Evolutionary conservation across 35 echinoderm and acorn worm species (phyloP), one percentile per base, ranked within the genome.

Genomic region (Acanthaster planci): DNA sequence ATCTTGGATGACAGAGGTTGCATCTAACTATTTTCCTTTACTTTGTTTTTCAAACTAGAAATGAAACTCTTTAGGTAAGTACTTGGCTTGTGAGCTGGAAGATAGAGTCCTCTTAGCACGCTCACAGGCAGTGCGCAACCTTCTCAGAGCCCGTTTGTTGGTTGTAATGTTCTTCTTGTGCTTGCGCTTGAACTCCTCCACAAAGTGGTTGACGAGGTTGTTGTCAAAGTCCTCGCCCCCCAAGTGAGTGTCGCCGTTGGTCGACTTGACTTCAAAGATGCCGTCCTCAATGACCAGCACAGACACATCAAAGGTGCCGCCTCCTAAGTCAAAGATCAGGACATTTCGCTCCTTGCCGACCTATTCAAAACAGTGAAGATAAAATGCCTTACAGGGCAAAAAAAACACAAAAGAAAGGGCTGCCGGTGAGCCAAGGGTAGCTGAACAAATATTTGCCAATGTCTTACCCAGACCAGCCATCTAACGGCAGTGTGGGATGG

Each of bases 291-390:
- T 94, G 35, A 76, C 60, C 12, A 94, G 67, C 59, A 90, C 79
- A 35, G 92, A 94, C 75, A 94, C 92, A 81, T 94, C 92, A 54
- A 94, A 94, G 18, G 87, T 94, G 19, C 87, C 87, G 34, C 92
- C 92, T 40, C 92, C 92, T 17, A 93, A 77, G 37, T 93, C 87
- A 76, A 93, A 93, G 82, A 93, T 86, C 0, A 94, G 87, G 29
- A 94, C 87, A 80, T 85, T 52, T 21, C 83, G 81, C 57, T 90
- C 92, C 53, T 21, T 34, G 17, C 76, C 57, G 37, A 94, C 78
- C 88, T 94, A 26, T 60, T 17, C 17, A 60, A n/a, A n/a, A n/a
- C n/a, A n/a, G n/a, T n/a, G n/a, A n/a, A n/a, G n/a, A n/a, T n/a
- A n/a, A n/a, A n/a, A n/a, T n/a, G n/a, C n/a, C n/a, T n/a, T n/a